phyloP scores from a whole-genome alignment of 1,140 invertebrate genomes.

The Hycleus cichorii region DNA sequence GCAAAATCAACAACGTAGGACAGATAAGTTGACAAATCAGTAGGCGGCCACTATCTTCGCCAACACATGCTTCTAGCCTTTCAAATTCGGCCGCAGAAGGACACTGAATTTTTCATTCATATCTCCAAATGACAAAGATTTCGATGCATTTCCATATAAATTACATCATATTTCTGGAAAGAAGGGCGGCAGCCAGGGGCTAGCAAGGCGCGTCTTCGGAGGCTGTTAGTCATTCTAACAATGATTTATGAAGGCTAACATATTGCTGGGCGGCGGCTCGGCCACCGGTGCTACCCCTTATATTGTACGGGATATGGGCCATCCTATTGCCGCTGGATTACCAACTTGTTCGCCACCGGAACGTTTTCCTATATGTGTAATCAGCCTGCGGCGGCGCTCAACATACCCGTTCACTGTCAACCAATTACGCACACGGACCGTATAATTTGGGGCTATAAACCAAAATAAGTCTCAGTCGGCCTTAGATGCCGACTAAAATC shows the following conservation, averaged over 20 bases:
- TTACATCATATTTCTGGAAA: conserved; percentile 60
- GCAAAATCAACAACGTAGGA: conserved; percentile 30
- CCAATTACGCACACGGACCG: conserved; percentile 31
- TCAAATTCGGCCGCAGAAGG: conserved; percentile 19
- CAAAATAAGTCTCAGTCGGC: conserved; percentile 27
- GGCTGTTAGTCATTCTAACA: conserved; percentile 43
- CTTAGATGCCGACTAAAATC: conserved; percentile 4
- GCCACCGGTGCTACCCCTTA: conserved; percentile 22
- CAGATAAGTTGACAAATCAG: conserved; percentile 31
- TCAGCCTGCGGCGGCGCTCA: conserved; percentile 29
- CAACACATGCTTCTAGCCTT: conserved; percentile 20
- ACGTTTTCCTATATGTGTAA: conserved; percentile 20
- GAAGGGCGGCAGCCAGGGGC: conserved; percentile 28
- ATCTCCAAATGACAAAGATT: conserved; percentile 58
- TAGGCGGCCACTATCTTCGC: conserved; percentile 24
- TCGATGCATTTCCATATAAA: conserved; percentile 60
- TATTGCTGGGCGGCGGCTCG: conserved; percentile 35
- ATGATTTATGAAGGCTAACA: conserved; percentile 43
- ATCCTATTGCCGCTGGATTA: conserved; percentile 10
- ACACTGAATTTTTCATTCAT: conserved; percentile 52
- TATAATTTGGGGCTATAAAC: conserved; percentile 39
- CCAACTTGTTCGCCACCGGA: conserved; percentile 4
- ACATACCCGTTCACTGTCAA: conserved; percentile 22
- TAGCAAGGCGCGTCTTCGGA: conserved; percentile 34
- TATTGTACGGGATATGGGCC: conserved; percentile 20